These are phyloP conservation scores for Sardinella longiceps DNA, from an alignment of 2,797 vertebrate genomes.

Conservation along the genomic window DNA sequence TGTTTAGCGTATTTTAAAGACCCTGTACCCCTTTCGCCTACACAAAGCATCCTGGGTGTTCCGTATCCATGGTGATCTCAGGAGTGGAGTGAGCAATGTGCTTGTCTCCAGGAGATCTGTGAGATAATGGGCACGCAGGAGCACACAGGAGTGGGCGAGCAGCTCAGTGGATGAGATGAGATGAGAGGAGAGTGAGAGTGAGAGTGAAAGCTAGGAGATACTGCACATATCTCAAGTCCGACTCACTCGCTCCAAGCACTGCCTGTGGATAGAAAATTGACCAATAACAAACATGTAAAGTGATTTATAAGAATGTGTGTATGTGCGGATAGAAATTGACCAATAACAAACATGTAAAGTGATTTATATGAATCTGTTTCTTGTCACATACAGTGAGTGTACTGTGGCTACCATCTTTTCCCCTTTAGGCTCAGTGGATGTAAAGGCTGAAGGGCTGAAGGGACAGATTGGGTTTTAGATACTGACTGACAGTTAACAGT, in stretches of 20 bases:
- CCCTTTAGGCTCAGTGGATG: too few relatives aligned
- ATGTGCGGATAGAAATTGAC: too few relatives aligned
- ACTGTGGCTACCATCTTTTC: too few relatives aligned
- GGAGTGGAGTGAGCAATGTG: slow-evolving; percentile 49
- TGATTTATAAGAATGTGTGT: too few relatives aligned
- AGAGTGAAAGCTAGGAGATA: background rate
- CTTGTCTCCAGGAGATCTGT: background rate
- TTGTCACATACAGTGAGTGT: background rate
- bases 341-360: background rate
- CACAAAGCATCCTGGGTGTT: slow-evolving; percentile 56
- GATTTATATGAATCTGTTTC: background rate
- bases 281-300: too few relatives aligned
- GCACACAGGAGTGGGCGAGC: background rate
- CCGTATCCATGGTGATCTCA: slow-evolving; percentile 62
- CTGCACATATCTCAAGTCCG: background rate
- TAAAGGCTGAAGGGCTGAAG: too few relatives aligned
- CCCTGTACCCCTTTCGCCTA: background rate
- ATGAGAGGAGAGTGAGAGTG: too few relatives aligned
- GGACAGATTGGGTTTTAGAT: too few relatives aligned
- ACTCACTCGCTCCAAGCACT: background rate
- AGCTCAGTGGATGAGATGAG: background rate
- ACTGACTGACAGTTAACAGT: too few relatives aligned
- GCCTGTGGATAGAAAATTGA: too few relatives aligned
- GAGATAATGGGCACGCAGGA: background rate
- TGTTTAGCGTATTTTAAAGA: slow-evolving; percentile 45